A percentile compares a stretch with the other conserved stretches of the same genome.
Conservation (phyloP, 2,113 vertebrate species). For the Ammodytes marinus region DNA sequence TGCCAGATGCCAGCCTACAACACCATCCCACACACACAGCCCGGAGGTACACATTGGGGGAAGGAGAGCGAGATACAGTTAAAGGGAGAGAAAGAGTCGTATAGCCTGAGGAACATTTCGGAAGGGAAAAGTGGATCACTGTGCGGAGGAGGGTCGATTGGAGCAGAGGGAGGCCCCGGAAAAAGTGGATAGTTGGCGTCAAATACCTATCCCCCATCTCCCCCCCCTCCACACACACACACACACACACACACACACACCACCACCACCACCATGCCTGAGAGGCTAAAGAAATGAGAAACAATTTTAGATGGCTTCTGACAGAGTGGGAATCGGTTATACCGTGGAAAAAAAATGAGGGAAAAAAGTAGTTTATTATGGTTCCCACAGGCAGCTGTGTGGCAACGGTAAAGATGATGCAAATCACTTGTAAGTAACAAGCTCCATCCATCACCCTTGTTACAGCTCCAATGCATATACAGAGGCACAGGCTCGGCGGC, state of each 20-base stretch:
- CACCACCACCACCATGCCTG: slow-evolving; percentile 6
- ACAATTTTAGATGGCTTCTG: slow-evolving; percentile 45
- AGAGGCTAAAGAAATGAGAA: slow-evolving; percentile 58
- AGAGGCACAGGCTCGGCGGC: slow-evolving; percentile 33
- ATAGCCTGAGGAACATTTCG: slow-evolving; percentile 68
- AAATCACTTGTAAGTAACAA: slow-evolving; percentile 77
- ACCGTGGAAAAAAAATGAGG: slow-evolving; percentile 30
- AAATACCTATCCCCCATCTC: slow-evolving; percentile 34
- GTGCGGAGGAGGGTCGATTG: slow-evolving; percentile 67
- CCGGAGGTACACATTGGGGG: slow-evolving; percentile 74
- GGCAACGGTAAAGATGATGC: slow-evolving; percentile 75
- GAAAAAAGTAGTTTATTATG: slow-evolving; percentile 44
- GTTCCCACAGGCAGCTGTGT: slow-evolving; percentile 54
- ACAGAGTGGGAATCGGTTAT: slow-evolving; percentile 47
- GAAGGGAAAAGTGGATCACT: slow-evolving; percentile 70
- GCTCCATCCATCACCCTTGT: slow-evolving; percentile 78
- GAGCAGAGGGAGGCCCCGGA: slow-evolving; percentile 50
- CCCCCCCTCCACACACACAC: background rate
- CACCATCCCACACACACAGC: slow-evolving; percentile 80
- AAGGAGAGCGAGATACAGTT: slow-evolving; percentile 57
- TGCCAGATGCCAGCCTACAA: slow-evolving; percentile 83
- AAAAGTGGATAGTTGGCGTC: slow-evolving; percentile 48
- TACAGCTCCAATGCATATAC: slow-evolving; percentile 37
- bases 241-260: background rate
- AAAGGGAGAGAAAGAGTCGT: slow-evolving; percentile 52